Percentiles rank a stretch among this genome's conserved stretches.
These are phyloP conservation scores for Sinocyclocheilus anshuiensis DNA, from an alignment of 2,113 vertebrate species.

Conservation along the genomic window DNA sequence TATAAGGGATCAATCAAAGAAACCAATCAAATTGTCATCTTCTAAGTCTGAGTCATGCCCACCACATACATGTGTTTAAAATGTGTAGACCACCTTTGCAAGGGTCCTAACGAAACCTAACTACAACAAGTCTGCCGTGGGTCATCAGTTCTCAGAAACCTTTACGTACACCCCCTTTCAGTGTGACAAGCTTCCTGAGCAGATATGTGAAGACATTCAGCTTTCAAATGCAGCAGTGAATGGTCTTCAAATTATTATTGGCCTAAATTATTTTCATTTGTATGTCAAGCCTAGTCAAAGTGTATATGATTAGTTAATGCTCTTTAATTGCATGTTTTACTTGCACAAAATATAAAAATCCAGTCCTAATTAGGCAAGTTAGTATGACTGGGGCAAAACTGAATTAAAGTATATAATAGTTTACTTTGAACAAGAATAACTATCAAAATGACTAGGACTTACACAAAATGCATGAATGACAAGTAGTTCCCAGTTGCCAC, in stretches of 20 bases:
- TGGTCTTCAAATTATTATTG: neutral
- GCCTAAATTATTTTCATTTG: neutral
- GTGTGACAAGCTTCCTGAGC: neutral
- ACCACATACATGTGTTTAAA: neutral
- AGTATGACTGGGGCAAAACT: slow-evolving; percentile 2
- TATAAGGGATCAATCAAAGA: neutral
- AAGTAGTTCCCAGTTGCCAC: slow-evolving; percentile 36
- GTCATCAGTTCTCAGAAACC: slow-evolving; percentile 27
- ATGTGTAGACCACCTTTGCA: neutral
- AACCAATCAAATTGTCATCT: neutral
- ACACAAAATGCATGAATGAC: slow-evolving; percentile 41
- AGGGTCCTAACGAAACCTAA: slow-evolving; percentile 4
- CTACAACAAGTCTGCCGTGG: neutral
- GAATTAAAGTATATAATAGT: neutral
- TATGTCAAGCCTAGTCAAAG: neutral
- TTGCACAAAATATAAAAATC: neutral
- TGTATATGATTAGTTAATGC: neutral
- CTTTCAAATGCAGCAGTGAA: neutral
- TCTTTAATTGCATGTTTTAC: neutral
- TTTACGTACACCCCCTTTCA: neutral
- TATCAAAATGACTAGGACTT: slow-evolving; percentile 14
- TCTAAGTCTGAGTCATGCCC: neutral
- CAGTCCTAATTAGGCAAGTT: neutral
- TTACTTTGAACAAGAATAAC: slow-evolving; percentile 3
- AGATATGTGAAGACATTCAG: neutral